These are phyloP conservation scores for Pan troglodytes DNA, from an alignment of 2,113 vertebrate species.

Conservation along the genomic window NHGRI_mPanTro3-v2.1_pri NC_072402.2:106047501-106048000, in stretches of 20 bases:
- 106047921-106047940: not conserved
- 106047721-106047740: too few species aligned
- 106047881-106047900: too few species aligned
- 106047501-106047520: not conserved
- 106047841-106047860: not conserved
- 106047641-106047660: not conserved
- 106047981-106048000: not conserved
- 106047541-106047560: not conserved
- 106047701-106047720: too few species aligned
- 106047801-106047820: not conserved
- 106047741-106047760: not conserved
- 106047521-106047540: not conserved
- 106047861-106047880: not conserved
- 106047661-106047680: not conserved
- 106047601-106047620: not conserved
- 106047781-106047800: not conserved
- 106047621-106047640: not conserved
- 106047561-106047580: not conserved
- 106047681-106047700: not conserved
- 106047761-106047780: not conserved
- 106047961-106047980: not conserved
- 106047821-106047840: not conserved
- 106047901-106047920: not conserved
- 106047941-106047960: not conserved
- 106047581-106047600: not conserved